Base-by-base conservation (phyloP, 2,888 invertebrate species). In the Epirrhoe tristata region DNA sequence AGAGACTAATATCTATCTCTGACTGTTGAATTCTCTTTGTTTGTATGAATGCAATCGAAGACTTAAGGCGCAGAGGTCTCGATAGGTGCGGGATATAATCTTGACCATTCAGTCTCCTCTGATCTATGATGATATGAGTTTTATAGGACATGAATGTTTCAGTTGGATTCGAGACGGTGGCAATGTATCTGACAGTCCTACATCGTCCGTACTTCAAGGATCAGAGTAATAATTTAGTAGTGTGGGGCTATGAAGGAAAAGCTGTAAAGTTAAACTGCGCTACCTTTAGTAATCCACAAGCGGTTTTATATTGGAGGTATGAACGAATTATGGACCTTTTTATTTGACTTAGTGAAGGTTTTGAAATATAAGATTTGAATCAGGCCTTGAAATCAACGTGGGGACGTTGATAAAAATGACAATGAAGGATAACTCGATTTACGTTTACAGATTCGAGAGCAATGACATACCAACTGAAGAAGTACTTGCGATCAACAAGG, bases 171-270 rank as follows among this genome's bases (percentile, higher is more conserved):
- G 43, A 63, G 8, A 6, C 32, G 4, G 51, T 31, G 62, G 60
- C 73, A 43, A 86, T 87, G 79, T 78, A 82, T 43, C 58, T 93
- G 53, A 78, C 84, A 2, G 89, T 93, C 7, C 65, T 84, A 3
- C 85, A 88, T 67, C 78, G 77, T 50, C 93, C 93, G 7, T 79
- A 83, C 66, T 91, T 92, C 48, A 58, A 58, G 36, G 58, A 68
- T 60, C 67, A 82, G 2, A 48, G 64, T 1, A 48, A 74, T 0
- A 65, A 77, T 4, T 85, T 87, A 69, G 71, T 67, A 1, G 58
- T 86, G 0, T 93, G 89, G 88, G 87, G 83, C 0, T 92, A 91
- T 90, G 74, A 78, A 12, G 90, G 85, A 0, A 81, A 82, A 59
- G 75, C 72, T 0, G 80, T 89, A 1, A 87, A 85, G 54, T 75